These are phyloP conservation scores for Promerops cafer DNA, from an alignment of 2,113 vertebrate genomes.

Conservation along the genomic window DNA sequence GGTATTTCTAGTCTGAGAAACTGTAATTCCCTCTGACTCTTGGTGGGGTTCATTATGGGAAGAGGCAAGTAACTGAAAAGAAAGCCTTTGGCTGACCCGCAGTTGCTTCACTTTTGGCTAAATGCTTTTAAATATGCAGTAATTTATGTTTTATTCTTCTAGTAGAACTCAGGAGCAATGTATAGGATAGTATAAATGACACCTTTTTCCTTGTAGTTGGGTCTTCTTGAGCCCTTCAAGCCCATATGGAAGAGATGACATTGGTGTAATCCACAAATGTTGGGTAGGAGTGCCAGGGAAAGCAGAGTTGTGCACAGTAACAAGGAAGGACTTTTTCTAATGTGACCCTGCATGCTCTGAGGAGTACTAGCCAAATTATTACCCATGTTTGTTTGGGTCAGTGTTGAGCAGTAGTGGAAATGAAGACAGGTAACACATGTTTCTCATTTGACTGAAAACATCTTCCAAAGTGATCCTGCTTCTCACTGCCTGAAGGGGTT, in stretches of 20 bases:
- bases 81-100: not conserved
- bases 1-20: not conserved
- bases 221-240: not conserved
- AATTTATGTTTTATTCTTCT: not conserved
- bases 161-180: not conserved
- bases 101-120: not conserved
- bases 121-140: not conserved
- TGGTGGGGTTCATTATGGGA: not conserved
- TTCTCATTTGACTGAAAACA: not conserved
- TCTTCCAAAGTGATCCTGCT: not conserved
- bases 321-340: not conserved
- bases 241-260: not conserved
- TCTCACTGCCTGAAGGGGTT: not conserved
- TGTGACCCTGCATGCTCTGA: not conserved
- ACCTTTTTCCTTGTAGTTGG: not conserved
- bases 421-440: not conserved
- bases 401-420: not conserved
- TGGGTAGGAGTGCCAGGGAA: not conserved
- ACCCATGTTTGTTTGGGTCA: not conserved
- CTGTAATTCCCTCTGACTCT: not conserved
- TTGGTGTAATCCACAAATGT: not conserved
- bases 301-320: not conserved
- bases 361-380: not conserved
- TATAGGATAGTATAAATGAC: not conserved
- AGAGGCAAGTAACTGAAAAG: not conserved